Evolutionary conservation across 2,797 vertebrate genomes (phyloP).

Genomic region (Buphagus erythrorhynchus): DNA sequence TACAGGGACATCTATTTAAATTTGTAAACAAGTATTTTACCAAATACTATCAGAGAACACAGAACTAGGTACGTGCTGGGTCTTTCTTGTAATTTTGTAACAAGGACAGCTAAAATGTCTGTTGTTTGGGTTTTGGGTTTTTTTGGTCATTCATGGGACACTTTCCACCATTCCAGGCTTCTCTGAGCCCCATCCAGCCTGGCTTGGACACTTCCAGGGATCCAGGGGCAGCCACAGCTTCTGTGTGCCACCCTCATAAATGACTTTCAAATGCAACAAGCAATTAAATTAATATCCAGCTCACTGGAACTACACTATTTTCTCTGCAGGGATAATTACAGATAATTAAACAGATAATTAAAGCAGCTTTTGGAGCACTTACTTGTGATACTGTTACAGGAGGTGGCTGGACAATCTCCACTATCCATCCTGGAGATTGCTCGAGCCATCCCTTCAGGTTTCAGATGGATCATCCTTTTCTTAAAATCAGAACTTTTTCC

Average conservation of each 20-base stretch:
- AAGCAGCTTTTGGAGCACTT: not conserved
- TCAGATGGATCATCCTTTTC: accelerated
- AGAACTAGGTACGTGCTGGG: accelerated
- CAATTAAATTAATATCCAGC: not conserved
- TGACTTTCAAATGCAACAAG: not conserved
- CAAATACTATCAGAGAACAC: not conserved
- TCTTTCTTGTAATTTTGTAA: not conserved
- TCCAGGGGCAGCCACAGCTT: not conserved
- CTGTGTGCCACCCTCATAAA: not conserved
- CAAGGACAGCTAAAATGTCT: not conserved
- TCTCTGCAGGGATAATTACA: not conserved
- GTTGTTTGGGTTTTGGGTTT: no score
- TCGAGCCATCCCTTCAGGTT: not conserved
- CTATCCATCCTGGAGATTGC: not conserved
- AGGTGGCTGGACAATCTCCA: not conserved
- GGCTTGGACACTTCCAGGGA: not conserved
- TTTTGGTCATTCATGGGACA: not conserved
- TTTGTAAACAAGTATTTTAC: not conserved
- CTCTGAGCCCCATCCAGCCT: accelerated
- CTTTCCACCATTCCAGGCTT: accelerated
- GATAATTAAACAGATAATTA: not conserved
- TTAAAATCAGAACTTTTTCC: not conserved
- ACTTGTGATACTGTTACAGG: not conserved
- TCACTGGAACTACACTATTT: not conserved
- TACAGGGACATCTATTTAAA: accelerated